Evolutionary conservation across 2,113 vertebrate species (phyloP).

Genomic region (Proterorhinus semilunaris): DNA sequence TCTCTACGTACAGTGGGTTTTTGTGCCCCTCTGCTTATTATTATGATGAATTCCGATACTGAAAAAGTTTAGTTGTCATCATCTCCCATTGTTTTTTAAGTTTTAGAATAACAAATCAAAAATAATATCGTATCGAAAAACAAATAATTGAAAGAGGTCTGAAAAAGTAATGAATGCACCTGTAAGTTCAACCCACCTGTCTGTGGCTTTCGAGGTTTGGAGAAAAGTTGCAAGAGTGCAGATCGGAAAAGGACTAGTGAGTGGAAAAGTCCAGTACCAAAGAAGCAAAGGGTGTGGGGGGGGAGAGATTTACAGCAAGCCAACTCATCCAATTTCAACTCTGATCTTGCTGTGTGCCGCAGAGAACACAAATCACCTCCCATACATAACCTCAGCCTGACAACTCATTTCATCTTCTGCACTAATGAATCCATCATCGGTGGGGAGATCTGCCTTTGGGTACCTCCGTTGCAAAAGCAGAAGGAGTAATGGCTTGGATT

Average conservation of each 20-base stretch:
- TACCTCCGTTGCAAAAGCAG: conserved; percentile 46
- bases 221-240: conserved; percentile 31
- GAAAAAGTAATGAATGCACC: no score
- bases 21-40: no score
- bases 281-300: conserved; percentile 10
- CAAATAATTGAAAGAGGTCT: no score
- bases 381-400: conserved; percentile 62
- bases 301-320: conserved; percentile 54
- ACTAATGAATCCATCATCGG: conserved; percentile 69
- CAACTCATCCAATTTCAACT: conserved; percentile 29
- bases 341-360: conserved; percentile 45
- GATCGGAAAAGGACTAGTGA: conserved; percentile 21
- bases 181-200: conserved; percentile 65
- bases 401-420: conserved; percentile 70
- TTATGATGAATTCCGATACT: no score
- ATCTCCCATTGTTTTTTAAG: no score
- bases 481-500: conserved; percentile 57
- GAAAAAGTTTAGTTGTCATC: no score
- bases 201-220: conserved; percentile 53
- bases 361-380: conserved; percentile 68
- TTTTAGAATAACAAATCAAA: no score
- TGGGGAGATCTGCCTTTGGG: conserved; percentile 45
- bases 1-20: no score
- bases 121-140: no score
- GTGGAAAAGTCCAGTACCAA: conserved; percentile 49